phyloP scores from a whole-genome alignment of 2,888 invertebrate genomes.

The Sialis fuliginosa region DNA sequence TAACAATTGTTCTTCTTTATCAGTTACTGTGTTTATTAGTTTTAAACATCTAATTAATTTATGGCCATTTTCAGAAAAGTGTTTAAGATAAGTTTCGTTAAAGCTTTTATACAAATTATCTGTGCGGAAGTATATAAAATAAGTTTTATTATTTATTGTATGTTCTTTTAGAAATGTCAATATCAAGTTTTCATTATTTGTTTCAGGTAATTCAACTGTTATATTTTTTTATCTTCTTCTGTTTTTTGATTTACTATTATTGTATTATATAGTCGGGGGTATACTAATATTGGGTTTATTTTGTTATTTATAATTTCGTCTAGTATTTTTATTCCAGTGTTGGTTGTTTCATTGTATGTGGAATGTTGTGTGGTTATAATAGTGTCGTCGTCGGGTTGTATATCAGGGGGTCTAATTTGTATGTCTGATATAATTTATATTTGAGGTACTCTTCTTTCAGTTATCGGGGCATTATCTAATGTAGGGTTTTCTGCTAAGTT shows the following conservation, averaged over 20 bases:
- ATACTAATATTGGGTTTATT: constrained; percentile 4
- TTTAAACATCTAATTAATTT: constrained; percentile 5
- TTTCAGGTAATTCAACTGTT: constrained; percentile 2
- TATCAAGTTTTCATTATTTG: constrained; percentile 2
- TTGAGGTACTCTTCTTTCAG: neutral
- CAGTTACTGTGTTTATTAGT: constrained; percentile 2
- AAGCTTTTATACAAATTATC: neutral
- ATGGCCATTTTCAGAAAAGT: neutral
- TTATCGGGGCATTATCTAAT: too few relatives aligned
- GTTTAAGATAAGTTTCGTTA: neutral
- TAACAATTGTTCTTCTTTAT: constrained; percentile 4
- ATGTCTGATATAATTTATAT: neutral
- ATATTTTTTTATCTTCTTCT: constrained; percentile 3
- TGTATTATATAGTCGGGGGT: neutral
- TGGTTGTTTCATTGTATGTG: constrained; percentile 3
- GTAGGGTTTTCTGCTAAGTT: too few relatives aligned
- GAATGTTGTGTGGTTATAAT: neutral
- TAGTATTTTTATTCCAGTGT: constrained; percentile 3
- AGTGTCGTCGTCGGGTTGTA: too few relatives aligned
- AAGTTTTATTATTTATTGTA: neutral
- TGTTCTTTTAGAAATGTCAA: constrained; percentile 2
- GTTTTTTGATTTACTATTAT: constrained; percentile 3
- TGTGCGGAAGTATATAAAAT: neutral
- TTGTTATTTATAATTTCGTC: constrained; percentile 5
- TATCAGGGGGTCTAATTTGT: neutral